phyloP scores from a whole-genome alignment of 2,113 vertebrate genomes.

The Neolamprologus brichardi region DNA sequence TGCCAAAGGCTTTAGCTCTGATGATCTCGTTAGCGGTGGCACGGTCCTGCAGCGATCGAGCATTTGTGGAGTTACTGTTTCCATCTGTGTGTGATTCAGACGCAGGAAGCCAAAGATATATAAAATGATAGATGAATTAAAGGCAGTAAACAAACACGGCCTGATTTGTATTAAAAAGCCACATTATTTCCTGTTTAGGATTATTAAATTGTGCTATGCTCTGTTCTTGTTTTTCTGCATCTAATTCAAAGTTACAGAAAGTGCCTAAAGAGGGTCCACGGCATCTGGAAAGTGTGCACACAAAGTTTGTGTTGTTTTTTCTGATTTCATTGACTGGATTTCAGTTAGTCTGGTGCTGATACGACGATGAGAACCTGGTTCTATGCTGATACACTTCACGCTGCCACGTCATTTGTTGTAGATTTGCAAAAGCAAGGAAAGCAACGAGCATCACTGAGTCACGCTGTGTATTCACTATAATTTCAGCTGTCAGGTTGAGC shows the following conservation, averaged over 20 bases:
- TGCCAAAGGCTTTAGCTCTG: background rate
- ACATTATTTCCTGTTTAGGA: background rate
- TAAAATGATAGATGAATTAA: background rate
- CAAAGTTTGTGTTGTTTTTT: background rate
- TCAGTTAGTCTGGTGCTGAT: background rate
- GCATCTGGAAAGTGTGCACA: background rate
- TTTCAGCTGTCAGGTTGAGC: slow-evolving; percentile 28
- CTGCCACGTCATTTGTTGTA: background rate
- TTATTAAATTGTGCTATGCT: background rate
- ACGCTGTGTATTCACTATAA: background rate
- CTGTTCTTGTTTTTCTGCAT: background rate
- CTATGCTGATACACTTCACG: background rate
- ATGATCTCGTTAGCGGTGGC: background rate
- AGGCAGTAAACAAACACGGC: background rate
- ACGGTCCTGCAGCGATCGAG: background rate
- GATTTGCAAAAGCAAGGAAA: background rate
- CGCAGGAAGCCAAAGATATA: background rate
- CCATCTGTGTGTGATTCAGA: background rate
- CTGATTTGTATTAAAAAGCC: background rate
- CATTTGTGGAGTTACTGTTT: background rate
- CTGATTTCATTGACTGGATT: background rate
- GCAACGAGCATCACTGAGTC: background rate
- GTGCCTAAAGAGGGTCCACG: background rate
- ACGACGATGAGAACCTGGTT: background rate
- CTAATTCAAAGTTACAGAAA: background rate